A percentile compares a stretch with the other conserved stretches of the same genome.
phyloP scores from a whole-genome alignment of 1,140 invertebrate genomes.

The Macrobrachium rosenbergii region DNA sequence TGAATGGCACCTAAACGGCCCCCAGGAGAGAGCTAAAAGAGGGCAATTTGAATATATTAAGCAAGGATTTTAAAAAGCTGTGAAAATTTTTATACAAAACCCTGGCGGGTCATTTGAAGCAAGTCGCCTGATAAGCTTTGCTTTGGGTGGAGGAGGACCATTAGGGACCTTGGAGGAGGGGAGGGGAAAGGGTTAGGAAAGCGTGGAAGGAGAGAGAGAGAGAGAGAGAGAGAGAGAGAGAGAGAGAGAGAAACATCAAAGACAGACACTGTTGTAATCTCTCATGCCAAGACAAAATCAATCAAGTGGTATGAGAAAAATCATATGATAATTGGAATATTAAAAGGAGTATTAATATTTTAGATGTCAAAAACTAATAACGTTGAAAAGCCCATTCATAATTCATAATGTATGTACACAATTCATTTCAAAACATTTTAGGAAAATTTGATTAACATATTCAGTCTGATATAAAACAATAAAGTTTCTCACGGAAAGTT shows the following conservation, averaged over 20 bases:
- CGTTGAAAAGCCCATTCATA: too few species aligned
- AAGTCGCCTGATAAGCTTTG: neutral
- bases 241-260: neutral
- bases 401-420: too few species aligned
- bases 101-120: conserved; percentile 30
- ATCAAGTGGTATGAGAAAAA: neutral
- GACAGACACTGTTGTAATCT: too few species aligned
- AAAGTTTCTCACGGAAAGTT: too few species aligned
- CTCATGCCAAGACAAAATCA: neutral
- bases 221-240: neutral
- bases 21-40: conserved; percentile 42
- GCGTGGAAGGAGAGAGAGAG: neutral
- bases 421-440: too few species aligned
- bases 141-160: neutral
- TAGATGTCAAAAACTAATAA: too few species aligned
- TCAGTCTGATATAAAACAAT: too few species aligned
- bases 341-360: neutral
- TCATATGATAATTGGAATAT: neutral
- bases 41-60: conserved; percentile 63
- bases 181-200: neutral
- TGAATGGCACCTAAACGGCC: conserved; percentile 57
- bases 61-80: conserved; percentile 60
- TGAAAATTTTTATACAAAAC: conserved; percentile 45
- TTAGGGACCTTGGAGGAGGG: neutral
- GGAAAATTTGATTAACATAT: too few species aligned